Evolutionary conservation across 2,113 vertebrate genomes (phyloP).

Genomic region (Periophthalmus modestus): DNA sequence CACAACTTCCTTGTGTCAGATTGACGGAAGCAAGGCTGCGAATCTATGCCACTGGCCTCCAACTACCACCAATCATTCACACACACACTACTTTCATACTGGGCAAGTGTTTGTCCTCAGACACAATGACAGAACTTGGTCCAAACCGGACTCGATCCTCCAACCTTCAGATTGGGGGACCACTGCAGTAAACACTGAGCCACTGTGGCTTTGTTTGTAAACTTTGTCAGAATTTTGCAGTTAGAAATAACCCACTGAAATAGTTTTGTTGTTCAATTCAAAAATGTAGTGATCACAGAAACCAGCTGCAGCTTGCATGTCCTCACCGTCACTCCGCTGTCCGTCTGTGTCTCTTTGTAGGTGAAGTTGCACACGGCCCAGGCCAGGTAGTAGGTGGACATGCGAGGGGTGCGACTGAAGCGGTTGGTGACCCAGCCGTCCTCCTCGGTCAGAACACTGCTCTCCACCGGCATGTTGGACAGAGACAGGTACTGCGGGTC

Average conservation of each 20-base stretch:
- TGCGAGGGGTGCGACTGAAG: slow-evolving; percentile 92
- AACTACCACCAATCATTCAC: too few species aligned
- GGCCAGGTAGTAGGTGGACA: slow-evolving; percentile 97
- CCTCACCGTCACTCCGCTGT: slow-evolving; percentile 88
- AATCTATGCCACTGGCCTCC: too few species aligned
- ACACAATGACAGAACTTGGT: too few species aligned
- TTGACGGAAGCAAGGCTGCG: too few species aligned
- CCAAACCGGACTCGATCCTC: too few species aligned
- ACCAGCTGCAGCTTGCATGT: slow-evolving; percentile 18
- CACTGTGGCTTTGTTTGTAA: too few species aligned
- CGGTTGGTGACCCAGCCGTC: slow-evolving; percentile 91
- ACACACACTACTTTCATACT: too few species aligned
- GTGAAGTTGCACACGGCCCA: slow-evolving; percentile 99
- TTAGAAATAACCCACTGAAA: neutral
- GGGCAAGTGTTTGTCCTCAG: too few species aligned
- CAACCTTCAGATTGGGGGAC: too few species aligned
- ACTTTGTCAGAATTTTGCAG: too few species aligned
- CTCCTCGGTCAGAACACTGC: slow-evolving; percentile 83
- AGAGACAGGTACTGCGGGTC: slow-evolving; percentile 91
- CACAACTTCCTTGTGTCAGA: too few species aligned
- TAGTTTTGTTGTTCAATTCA: neutral
- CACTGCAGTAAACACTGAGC: too few species aligned
- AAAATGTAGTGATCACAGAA: neutral
- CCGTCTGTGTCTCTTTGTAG: slow-evolving; percentile 86
- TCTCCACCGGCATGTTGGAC: slow-evolving; percentile 96